Evolutionary conservation across 2,113 vertebrate genomes (phyloP).

Genomic region (Phrynosoma blainvillii): DNA sequence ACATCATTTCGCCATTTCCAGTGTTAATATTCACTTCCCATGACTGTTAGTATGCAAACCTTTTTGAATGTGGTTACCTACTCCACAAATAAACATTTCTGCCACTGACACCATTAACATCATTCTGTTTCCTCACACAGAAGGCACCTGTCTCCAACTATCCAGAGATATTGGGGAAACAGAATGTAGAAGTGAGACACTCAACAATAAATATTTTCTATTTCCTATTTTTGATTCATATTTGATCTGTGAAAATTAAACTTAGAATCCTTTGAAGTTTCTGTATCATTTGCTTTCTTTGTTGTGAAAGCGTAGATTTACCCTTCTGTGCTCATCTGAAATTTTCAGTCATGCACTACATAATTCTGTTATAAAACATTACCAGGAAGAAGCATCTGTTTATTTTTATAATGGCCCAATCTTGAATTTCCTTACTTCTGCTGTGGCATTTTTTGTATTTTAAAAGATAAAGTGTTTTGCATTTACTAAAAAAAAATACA

Average conservation of each 20-base stretch:
- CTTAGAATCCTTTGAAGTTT: background rate
- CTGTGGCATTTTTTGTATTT: conserved; percentile 22
- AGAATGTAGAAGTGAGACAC: conserved; percentile 6
- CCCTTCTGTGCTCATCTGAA: background rate
- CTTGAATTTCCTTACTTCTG: conserved; percentile 26
- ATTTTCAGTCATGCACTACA: background rate
- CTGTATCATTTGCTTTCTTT: background rate
- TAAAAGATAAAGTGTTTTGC: conserved; percentile 29
- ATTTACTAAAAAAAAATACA: conserved; percentile 53
- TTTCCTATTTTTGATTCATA: conserved; percentile 6
- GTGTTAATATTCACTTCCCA: background rate
- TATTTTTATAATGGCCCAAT: conserved; percentile 14
- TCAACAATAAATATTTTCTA: conserved; percentile 11
- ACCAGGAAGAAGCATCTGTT: conserved; percentile 17
- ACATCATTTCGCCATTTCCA: conserved; percentile 6
- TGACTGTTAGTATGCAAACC: background rate
- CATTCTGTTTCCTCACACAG: background rate
- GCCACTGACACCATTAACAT: conserved; percentile 5
- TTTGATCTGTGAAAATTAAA: background rate
- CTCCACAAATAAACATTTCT: background rate
- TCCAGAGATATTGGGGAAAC: conserved; percentile 14
- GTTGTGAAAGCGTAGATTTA: background rate
- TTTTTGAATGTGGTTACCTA: conserved; percentile 25
- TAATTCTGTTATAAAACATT: conserved; percentile 30
- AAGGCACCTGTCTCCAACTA: background rate